Conservation (phyloP, 2,797 vertebrate species). For the Delichon dasypus region DNA sequence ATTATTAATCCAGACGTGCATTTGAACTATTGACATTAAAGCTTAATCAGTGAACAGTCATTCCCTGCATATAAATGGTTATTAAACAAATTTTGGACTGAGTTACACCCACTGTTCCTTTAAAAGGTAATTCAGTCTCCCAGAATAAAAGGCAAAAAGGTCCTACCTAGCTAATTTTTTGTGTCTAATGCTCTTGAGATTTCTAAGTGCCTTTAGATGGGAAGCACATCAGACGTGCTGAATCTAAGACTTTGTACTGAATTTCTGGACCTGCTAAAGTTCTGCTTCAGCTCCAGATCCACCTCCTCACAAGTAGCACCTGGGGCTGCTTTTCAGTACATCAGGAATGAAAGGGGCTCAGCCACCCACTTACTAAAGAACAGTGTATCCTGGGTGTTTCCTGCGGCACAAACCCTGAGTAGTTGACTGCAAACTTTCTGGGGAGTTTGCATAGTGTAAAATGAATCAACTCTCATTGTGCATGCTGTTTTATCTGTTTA, state of each 20-base stretch:
- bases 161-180: not conserved
- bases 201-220: not conserved
- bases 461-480: not conserved
- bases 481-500: not conserved
- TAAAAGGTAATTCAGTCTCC: not conserved
- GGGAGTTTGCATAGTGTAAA: not conserved
- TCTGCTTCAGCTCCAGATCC: not conserved
- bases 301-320: accelerated
- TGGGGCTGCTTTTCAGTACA: not conserved
- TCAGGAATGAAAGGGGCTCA: not conserved
- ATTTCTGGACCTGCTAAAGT: not conserved
- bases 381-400: not conserved
- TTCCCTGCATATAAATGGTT: not conserved
- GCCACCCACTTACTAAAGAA: not conserved
- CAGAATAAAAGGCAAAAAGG: not conserved
- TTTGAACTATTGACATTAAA: not conserved
- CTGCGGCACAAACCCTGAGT: not conserved
- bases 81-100: not conserved
- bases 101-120: not conserved
- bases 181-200: not conserved
- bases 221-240: not conserved
- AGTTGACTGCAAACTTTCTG: not conserved
- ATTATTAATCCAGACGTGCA: not conserved
- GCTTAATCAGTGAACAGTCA: not conserved
- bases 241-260: not conserved